Evolutionary conservation across 2,797 vertebrate genomes (phyloP), one percentile per base, ranked within the genome.

Genomic region (Gymnothorax reevesii): DNA sequence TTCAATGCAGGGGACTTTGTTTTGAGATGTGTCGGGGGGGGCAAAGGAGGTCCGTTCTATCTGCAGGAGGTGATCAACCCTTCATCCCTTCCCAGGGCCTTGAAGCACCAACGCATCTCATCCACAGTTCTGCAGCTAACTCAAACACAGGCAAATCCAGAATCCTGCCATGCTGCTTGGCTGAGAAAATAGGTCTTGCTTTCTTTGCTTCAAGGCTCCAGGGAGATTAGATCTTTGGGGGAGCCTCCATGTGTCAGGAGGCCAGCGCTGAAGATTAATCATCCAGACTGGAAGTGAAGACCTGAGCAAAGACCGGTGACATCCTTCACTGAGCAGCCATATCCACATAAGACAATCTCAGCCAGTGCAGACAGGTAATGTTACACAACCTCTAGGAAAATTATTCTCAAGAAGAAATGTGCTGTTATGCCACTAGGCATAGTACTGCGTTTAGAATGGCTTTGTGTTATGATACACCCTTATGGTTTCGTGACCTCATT

Each of bases 91-190:
- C 1, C 42, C 27, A 52, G 42, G n/a, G 42, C 27, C 85, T n/a
- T 49, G 25, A 49, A 10, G 54, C 84, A 83, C 66, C 57, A 9
- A 57, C 49, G 69, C 55, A 15, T 73, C 80, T 60, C 80, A 83
- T 59, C 66, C 22, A 60, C 57, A 66, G 86, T 71, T 42, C 69
- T 22, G 55, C n/a, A 15, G 55, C 64, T 13, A 89, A 88, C 90
- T 79, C 89, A 91, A 89, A 92, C 86, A 89, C 84, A 79, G 89
- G 87, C 90, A 88, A 87, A 88, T 91, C 89, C 90, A 88, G 15
- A 52, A 9, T 57, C 88, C 88, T 87, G 87, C 33, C 75, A 52
- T 88, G 88, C 85, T 82, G 85, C 86, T 88, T 83, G 89, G 87
- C 90, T 89, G 86, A 85, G 87, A 84, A 87, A 90, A 89, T 85